phyloP scores from a whole-genome alignment of 2,888 invertebrate genomes.

The Venusia cambrica region DNA sequence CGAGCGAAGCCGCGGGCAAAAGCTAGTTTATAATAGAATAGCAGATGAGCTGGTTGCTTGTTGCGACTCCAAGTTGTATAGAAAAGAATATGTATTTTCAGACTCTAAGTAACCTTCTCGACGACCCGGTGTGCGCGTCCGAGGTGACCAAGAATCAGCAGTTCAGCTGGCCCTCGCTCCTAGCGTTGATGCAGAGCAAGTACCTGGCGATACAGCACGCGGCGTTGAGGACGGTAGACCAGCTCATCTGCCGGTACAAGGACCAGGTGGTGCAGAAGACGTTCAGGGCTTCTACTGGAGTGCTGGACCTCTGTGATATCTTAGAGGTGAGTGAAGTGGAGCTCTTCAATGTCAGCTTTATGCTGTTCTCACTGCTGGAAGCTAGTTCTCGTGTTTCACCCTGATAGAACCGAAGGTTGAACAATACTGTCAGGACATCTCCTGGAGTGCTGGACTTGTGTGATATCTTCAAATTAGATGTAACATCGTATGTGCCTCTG shows the following conservation, averaged over 20 bases:
- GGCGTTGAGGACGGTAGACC: conserved; percentile 67
- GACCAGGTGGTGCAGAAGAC: conserved; percentile 71
- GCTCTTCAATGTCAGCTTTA: background rate
- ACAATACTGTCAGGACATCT: no score
- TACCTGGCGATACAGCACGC: conserved; percentile 75
- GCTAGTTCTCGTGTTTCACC: no score
- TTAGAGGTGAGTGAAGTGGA: conserved; percentile 59
- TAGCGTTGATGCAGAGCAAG: conserved; percentile 70
- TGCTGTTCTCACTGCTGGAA: no score
- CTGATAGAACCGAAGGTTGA: no score
- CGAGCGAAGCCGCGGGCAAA: no score
- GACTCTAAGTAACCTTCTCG: conserved; percentile 74
- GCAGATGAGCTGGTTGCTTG: no score
- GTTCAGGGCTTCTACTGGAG: conserved; percentile 72
- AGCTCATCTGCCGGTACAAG: conserved; percentile 66
- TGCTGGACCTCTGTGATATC: conserved; percentile 71
- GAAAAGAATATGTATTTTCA: no score
- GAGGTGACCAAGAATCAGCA: conserved; percentile 71
- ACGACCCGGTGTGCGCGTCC: conserved; percentile 67
- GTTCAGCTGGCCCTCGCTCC: conserved; percentile 70
- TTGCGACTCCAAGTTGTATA: no score
- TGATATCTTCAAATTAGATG: no score
- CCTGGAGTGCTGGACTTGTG: no score
- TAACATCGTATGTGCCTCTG: no score
- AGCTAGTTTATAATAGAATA: no score